phyloP scores from a whole-genome alignment of 1,140 invertebrate genomes.

The Neodiprion fabricii region DNA sequence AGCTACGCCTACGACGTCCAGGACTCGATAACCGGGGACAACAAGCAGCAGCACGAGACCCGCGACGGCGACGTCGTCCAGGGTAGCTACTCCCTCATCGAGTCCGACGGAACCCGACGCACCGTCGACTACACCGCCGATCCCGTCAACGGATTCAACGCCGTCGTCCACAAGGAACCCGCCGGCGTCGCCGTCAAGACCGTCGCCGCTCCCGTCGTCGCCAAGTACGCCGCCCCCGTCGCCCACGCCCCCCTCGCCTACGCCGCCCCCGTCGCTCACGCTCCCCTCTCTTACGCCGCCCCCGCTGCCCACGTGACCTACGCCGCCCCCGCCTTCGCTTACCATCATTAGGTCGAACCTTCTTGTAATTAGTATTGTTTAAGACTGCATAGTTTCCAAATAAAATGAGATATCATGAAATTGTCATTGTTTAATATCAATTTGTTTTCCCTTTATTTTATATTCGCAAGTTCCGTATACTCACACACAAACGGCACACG shows the following conservation, averaged over 20 bases:
- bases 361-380: not conserved
- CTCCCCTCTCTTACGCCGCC: constrained; percentile 33
- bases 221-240: constrained; percentile 30
- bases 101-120: constrained; percentile 59
- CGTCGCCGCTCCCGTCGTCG: constrained; percentile 32
- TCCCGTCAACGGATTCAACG: constrained; percentile 57
- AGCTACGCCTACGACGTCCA: constrained; percentile 56
- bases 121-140: constrained; percentile 61
- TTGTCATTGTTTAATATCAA: too few species aligned
- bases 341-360: constrained; percentile 14
- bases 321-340: constrained; percentile 13
- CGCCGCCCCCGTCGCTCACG: constrained; percentile 16
- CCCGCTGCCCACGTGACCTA: constrained; percentile 30
- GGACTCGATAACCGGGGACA: constrained; percentile 64
- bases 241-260: constrained; percentile 31
- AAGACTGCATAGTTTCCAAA: not conserved
- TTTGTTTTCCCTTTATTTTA: too few species aligned
- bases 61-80: constrained; percentile 68
- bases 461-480: too few species aligned
- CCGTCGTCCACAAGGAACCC: constrained; percentile 49
- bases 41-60: constrained; percentile 70
- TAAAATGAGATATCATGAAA: not conserved
- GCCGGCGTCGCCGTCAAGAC: constrained; percentile 25
- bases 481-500: too few species aligned
- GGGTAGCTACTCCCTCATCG: constrained; percentile 71